These are phyloP conservation scores for Sarcophaga variegata DNA, from an alignment of 2,888 invertebrate species.

Conservation along the genomic window DNA sequence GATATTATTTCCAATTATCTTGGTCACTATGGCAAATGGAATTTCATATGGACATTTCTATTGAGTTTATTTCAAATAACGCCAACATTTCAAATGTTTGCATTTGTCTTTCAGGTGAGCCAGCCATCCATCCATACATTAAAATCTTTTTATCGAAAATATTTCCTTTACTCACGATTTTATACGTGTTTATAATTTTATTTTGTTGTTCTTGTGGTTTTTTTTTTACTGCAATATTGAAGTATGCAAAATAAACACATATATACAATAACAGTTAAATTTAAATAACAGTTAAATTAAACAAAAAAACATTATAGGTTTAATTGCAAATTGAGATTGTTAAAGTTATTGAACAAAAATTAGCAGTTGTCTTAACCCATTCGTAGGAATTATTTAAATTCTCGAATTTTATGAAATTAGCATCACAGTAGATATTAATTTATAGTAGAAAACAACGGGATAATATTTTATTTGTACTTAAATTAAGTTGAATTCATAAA, in stretches of 20 bases:
- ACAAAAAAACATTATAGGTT: not conserved
- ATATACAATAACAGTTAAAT: not conserved
- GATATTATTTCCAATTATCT: conserved; percentile 84
- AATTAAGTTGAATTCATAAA: too few relatives aligned
- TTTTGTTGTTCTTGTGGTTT: not conserved
- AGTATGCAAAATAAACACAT: too few relatives aligned
- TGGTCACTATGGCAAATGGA: conserved; percentile 85
- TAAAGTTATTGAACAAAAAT: not conserved
- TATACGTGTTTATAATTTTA: not conserved
- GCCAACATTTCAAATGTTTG: conserved; percentile 86
- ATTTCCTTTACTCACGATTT: conserved; percentile 50
- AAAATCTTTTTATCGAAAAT: conserved; percentile 20
- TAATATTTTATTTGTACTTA: too few relatives aligned
- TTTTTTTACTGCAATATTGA: not conserved
- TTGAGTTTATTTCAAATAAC: conserved; percentile 85
- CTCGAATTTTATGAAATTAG: too few relatives aligned
- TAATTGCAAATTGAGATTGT: conserved; percentile 11
- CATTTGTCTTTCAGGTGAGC: conserved; percentile 84
- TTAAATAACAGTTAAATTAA: not conserved
- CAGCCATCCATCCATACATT: not conserved
- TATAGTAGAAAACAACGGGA: too few relatives aligned
- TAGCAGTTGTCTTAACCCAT: conserved; percentile 2
- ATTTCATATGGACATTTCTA: conserved; percentile 84
- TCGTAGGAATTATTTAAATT: too few relatives aligned
- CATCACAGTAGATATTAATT: too few relatives aligned